Evolutionary conservation across 2,888 invertebrate genomes (phyloP), one percentile per base, ranked within the genome.

Genomic region (Tenthredo notha): DNA sequence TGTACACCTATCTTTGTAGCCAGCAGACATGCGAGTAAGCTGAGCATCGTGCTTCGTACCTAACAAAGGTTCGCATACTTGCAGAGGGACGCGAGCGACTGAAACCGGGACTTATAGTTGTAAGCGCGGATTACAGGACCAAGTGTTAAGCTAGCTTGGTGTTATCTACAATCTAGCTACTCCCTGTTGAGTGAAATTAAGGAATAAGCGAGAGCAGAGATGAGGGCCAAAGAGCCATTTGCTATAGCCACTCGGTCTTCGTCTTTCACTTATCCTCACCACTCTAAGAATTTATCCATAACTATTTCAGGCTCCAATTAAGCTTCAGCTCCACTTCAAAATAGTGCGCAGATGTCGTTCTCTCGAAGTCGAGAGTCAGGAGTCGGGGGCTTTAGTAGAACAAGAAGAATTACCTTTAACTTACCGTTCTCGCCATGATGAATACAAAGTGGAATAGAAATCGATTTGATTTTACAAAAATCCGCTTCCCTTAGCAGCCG

Each of bases 161-260:
- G 75, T 75, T 75, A 75, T 75, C 75, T 75, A 75, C 47, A 75
- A 75, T 75, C 75, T 75, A 47, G 75, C 47, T 21, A 47, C 47
- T 75, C 75, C 70, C 75, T 75, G 75, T 75, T 75, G 75, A 75
- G 75, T 75, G 75, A 75, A 75, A 75, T 75, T 75, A 75, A 75
- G 75, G 75, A 75, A 75, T 75, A 75, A 75, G 21, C 75, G 37
- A 25, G 75, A 37, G 29, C 70, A 37, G 33, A 37, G 37, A 37
- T 18, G 70, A 37, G 70, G n/a, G 15, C 18, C n/a, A n/a, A 1
- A 37, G 70, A 40, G 70, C 37, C 70, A 47, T 47, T 47, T 29
- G 75, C 12, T 25, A 75, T 25, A 75, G 40, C 25, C 47, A 15
- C 75, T n/a, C 15, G 43, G 7, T 40, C 21, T 74, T 74, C 40